These are phyloP conservation scores for Anguilla anguilla DNA, from an alignment of 2,797 vertebrate genomes.

Conservation along the genomic window DNA sequence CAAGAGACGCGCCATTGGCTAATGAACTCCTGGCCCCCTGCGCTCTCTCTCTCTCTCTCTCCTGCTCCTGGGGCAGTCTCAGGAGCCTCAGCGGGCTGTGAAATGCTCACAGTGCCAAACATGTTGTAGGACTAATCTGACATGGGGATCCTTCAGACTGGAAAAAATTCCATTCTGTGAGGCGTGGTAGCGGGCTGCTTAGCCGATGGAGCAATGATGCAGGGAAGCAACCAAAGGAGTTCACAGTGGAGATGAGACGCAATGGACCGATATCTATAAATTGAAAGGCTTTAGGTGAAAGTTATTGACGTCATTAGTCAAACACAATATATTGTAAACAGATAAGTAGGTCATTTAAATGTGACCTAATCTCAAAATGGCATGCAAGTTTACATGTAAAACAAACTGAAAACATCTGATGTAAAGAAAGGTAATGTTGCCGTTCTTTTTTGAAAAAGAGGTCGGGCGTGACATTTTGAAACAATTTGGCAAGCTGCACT, in stretches of 20 bases:
- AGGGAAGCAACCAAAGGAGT: not conserved
- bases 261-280: not conserved
- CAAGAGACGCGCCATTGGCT: conserved; percentile 54
- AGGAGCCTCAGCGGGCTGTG: not conserved
- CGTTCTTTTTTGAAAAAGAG: not conserved
- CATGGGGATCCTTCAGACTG: not conserved
- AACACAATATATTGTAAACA: not conserved
- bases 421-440: not conserved
- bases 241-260: not conserved
- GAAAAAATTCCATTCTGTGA: not conserved
- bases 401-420: too few species aligned
- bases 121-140: not conserved
- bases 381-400: too few species aligned
- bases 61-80: not conserved
- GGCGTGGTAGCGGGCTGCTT: not conserved
- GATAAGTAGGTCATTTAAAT: not conserved
- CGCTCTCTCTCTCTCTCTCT: conserved; percentile 16
- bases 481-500: not conserved
- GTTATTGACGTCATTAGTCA: not conserved
- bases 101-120: not conserved
- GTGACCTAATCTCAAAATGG: too few species aligned
- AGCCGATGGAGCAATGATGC: not conserved
- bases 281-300: not conserved
- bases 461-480: not conserved
- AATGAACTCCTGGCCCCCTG: conserved; percentile 53